phyloP scores from a whole-genome alignment of 2,797 vertebrate genomes.

The Amblyopsis hoosieri region DNA sequence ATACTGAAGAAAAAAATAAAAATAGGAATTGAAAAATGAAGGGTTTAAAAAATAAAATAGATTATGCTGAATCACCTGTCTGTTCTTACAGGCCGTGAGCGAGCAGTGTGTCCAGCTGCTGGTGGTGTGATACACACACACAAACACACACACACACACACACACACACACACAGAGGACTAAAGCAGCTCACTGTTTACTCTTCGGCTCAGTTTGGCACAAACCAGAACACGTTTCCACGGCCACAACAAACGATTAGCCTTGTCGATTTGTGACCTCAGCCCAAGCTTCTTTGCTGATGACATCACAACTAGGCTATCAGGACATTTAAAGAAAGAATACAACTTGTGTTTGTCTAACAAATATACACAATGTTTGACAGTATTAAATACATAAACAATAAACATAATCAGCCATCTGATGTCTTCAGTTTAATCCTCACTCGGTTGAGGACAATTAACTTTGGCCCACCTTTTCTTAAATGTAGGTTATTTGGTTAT shows the following conservation, averaged over 20 bases:
- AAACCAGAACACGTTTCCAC: conserved; percentile 39
- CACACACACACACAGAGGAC: not conserved
- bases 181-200: conserved; percentile 61
- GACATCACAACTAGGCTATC: conserved; percentile 3
- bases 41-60: not conserved
- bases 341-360: no score
- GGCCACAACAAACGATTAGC: conserved; percentile 44
- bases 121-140: not conserved
- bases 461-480: no score
- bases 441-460: no score
- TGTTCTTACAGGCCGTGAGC: conserved; percentile 58
- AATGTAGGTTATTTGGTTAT: no score
- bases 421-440: no score
- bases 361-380: no score
- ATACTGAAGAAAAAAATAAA: no score
- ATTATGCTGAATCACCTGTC: conserved; percentile 72
- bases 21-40: no score
- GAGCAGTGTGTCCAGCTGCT: conserved; percentile 72
- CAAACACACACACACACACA: not conserved
- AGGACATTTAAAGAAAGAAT: not conserved
- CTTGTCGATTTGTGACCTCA: conserved; percentile 46
- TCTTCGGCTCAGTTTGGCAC: conserved; percentile 68
- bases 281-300: conserved; percentile 19
- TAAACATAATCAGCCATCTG: no score
- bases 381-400: no score